phyloP scores from a whole-genome alignment of 2,797 vertebrate species.

The Pterois miles region DNA sequence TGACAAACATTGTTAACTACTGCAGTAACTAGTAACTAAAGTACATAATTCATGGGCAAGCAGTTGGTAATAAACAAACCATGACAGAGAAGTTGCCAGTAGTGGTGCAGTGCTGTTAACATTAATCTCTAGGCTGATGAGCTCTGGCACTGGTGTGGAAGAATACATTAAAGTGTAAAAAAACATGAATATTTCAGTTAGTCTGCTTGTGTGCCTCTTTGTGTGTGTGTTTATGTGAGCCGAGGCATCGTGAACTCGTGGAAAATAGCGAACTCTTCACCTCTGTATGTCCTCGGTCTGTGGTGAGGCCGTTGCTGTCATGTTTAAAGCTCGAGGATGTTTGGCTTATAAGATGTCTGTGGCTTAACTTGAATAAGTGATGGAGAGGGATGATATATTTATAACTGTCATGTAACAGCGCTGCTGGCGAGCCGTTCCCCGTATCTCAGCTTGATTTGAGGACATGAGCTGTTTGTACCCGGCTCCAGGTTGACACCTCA shows the following conservation, averaged over 20 bases:
- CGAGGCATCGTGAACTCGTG: background rate
- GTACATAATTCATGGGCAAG: background rate
- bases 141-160: constrained; percentile 28
- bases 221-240: background rate
- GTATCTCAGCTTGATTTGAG: constrained; percentile 19
- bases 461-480: background rate
- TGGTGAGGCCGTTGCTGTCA: background rate
- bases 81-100: background rate
- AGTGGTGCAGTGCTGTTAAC: background rate
- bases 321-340: constrained; percentile 7
- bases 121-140: constrained; percentile 4
- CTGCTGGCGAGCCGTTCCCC: background rate
- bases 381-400: constrained; percentile 2
- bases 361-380: constrained; percentile 21
- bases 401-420: background rate
- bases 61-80: constrained; percentile 1
- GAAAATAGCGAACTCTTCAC: background rate
- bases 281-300: background rate
- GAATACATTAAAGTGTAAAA: constrained; percentile 23
- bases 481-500: background rate
- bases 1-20: background rate
- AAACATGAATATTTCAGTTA: constrained; percentile 24
- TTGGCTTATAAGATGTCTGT: background rate
- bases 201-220: background rate
- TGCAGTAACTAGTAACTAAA: background rate